Evolutionary conservation across 2,113 vertebrate species (phyloP), one percentile per base, ranked within the genome.

Genomic region (Mastomys coucha): DNA sequence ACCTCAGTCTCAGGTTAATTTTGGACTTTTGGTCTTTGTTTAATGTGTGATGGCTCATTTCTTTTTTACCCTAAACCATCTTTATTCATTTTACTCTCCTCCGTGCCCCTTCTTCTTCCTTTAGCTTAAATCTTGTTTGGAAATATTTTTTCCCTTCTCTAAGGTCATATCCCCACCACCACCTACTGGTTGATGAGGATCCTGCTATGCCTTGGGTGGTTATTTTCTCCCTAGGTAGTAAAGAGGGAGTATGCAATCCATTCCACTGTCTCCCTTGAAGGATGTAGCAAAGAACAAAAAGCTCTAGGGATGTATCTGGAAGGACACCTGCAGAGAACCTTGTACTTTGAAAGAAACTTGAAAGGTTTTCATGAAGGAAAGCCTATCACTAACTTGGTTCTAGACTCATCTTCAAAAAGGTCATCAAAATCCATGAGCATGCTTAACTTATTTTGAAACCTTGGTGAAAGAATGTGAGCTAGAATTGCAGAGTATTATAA

Each of bases 391-490:
- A 45, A 36, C 63, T 89, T 58, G 12, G 73, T 75, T 94, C 73
- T 80, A 85, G 28, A 81, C 11, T 88, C 36, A 65, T 87, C 26
- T 45, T 85, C 56, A 12, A 17, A 75, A 75, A 24, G 36, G 22
- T 2, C 36, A 39, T 51, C 14, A 20, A 53, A 51, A 7, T 72
- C 42, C n/a, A 45, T 12, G 16, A 39, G 22, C 31, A 20, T 53
- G 22, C 42, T 85, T 73, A 24, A 22, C 78, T 77, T 87, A 89
- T 89, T 96, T 73, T 91, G 39, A 82, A 95, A 86, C 33, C 13
- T 26, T 65, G 45, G 78, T 82, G 20, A 65, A 60, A 70, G 85
- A 77, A 36, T 42, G 33, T 11, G 31, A 42, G 26, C 12, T 33
- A 70, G 78, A 82, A 84, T 90, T 89, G 51, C 5, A 45, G 39